phyloP scores from a whole-genome alignment of 2,888 invertebrate species.

The Pyralis farinalis region DNA sequence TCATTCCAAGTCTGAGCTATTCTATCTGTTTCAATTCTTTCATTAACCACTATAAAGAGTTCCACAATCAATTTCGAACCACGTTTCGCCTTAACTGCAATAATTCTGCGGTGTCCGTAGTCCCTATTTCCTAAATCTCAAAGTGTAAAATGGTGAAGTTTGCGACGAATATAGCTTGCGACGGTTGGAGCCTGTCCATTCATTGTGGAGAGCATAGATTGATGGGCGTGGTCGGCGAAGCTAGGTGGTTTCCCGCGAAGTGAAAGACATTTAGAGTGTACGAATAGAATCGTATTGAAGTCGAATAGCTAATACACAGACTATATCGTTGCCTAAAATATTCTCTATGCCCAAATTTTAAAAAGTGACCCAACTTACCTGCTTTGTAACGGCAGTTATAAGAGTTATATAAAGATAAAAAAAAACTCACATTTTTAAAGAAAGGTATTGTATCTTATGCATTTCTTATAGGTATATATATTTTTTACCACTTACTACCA shows the following conservation, averaged over 20 bases:
- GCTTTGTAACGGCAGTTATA: too few species aligned
- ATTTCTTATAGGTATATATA: too few species aligned
- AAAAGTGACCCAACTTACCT: too few species aligned
- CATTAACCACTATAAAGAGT: conserved; percentile 73
- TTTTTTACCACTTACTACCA: too few species aligned
- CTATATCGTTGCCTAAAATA: too few species aligned
- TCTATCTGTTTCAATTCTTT: conserved; percentile 75
- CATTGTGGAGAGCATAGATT: conserved; percentile 75
- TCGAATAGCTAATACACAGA: not conserved
- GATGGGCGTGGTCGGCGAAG: conserved; percentile 63
- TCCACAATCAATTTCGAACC: conserved; percentile 70
- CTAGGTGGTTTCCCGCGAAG: conserved; percentile 62
- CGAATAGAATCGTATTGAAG: conserved; percentile 26
- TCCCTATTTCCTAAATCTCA: conserved; percentile 24
- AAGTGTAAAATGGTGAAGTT: conserved; percentile 25
- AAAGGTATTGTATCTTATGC: too few species aligned
- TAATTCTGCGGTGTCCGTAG: conserved; percentile 21
- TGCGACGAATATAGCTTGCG: conserved; percentile 28
- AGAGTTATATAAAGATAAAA: too few species aligned
- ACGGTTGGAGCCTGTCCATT: conserved; percentile 64
- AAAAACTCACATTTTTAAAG: too few species aligned
- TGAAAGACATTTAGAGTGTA: conserved; percentile 32
- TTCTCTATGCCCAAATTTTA: too few species aligned
- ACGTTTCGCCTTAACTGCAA: conserved; percentile 41
- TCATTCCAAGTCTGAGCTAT: conserved; percentile 14